Evolutionary conservation across 2,888 invertebrate genomes (phyloP), one percentile per base, ranked within the genome.

Genomic region (Epistrophe grossulariae): DNA sequence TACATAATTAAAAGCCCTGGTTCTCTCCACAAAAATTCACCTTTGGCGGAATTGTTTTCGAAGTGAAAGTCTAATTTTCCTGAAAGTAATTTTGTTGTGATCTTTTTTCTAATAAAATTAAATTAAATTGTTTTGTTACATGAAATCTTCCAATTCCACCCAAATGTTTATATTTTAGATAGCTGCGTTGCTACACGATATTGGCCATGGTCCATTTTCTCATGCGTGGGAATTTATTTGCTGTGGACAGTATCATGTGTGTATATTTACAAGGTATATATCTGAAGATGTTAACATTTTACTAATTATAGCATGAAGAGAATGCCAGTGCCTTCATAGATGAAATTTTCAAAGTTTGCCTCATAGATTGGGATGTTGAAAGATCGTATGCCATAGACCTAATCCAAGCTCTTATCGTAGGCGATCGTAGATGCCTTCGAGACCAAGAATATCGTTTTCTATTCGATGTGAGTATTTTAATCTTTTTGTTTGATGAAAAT

Each of bases 151-250:
- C 17, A 11, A 35, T 35, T 59, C 4, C 19, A 50, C 40, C 13
- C 5, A 40, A 43, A 7, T 35, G n/a, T n/a, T n/a, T 40, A 13
- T 24, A 40, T 70, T 40, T 13, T 90, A 94, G 91, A 93, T 96
- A 45, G 96, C 95, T 52, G 96, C 94, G 0, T 93, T 96, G 0
- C 94, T 95, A 76, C 96, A 96, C 91, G 96, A 96, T 90, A 90
- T 96, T 15, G 96, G 95, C 0, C 96, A 96, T 91, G 96, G 95
- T 0, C 95, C 96, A 5, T 95, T 94, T 91, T 95, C 95, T 1
- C 96, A 96, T 91, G 89, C 93, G 10, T 96, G 95, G 94, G 96
- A 96, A 88, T 31, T 8, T 5, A 90, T 92, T 74, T 79, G 66
- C 19, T 71, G 15, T 11, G 9, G 52, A 0, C 6, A 79, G 52